Percentiles rank a stretch among this genome's conserved stretches.
Evolutionary conservation across 2,113 vertebrate genomes (phyloP).

Genomic region (Tamias sibiricus): DNA sequence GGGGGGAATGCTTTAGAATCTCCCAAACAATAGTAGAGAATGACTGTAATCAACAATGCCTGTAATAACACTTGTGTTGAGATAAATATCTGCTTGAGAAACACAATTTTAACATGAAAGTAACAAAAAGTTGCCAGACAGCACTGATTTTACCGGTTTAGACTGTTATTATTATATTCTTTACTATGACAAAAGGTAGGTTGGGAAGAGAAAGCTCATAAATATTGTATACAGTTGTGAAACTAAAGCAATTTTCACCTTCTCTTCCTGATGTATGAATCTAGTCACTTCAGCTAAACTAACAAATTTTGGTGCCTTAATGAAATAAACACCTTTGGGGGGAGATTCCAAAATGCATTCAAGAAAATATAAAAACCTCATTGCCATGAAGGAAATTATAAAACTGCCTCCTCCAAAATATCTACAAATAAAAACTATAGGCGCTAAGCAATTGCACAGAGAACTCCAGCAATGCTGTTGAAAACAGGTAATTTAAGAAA

Average conservation of each 20-base stretch:
- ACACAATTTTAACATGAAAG: not conserved
- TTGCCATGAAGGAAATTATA: not conserved
- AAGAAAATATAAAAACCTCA: not conserved
- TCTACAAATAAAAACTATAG: not conserved
- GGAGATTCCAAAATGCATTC: not conserved
- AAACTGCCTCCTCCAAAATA: not conserved
- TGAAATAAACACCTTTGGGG: not conserved
- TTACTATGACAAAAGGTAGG: not conserved
- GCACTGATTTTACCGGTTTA: too few species aligned
- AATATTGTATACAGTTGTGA: not conserved
- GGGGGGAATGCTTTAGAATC: not conserved
- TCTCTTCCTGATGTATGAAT: not conserved
- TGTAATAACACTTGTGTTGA: not conserved
- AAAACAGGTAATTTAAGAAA: slow-evolving; percentile 42
- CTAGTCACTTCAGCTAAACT: not conserved
- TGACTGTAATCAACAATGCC: too few species aligned
- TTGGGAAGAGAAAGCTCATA: not conserved
- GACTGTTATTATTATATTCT: not conserved
- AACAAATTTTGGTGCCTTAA: not conserved
- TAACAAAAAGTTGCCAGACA: not conserved
- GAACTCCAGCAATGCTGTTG: not conserved
- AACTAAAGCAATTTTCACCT: not conserved
- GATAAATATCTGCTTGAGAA: not conserved
- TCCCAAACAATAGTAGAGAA: not conserved
- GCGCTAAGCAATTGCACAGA: not conserved